Evolutionary conservation across 2,888 invertebrate genomes (phyloP).

Genomic region (Omphaloscelis lunosa): DNA sequence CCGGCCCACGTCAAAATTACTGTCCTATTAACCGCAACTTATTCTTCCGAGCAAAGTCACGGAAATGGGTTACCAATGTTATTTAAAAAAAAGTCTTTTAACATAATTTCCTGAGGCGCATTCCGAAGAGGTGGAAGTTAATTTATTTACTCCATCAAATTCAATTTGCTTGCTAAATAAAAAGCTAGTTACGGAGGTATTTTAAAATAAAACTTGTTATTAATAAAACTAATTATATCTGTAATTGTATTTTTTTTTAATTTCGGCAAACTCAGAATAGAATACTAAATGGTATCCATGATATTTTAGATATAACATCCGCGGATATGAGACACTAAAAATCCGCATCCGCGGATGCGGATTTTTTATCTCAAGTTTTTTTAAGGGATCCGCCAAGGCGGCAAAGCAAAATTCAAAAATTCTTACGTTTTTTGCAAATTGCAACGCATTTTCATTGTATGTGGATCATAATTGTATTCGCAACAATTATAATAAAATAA

Average conservation of each 20-base stretch:
- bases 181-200: conserved; percentile 60
- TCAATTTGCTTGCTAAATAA: conserved; percentile 66
- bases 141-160: conserved; percentile 74
- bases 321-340: too few relatives aligned
- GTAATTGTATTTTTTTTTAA: conserved; percentile 14
- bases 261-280: neutral
- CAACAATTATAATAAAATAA: too few relatives aligned
- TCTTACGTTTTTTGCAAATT: too few relatives aligned
- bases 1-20: conserved; percentile 45
- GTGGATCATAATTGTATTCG: too few relatives aligned
- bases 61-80: conserved; percentile 59
- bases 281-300: neutral
- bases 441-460: too few relatives aligned
- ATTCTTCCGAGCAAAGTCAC: conserved; percentile 37
- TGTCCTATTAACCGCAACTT: conserved; percentile 43
- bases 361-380: too few relatives aligned
- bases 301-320: neutral
- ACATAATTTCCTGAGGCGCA: conserved; percentile 70
- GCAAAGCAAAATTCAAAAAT: too few relatives aligned
- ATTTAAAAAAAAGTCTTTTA: conserved; percentile 70
- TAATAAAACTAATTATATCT: conserved; percentile 43
- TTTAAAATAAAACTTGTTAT: conserved; percentile 58
- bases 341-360: too few relatives aligned
- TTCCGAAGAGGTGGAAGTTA: conserved; percentile 67
- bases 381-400: too few relatives aligned